phyloP scores from a whole-genome alignment of 2,797 vertebrate genomes.

The Notamacropus eugenii region DNA sequence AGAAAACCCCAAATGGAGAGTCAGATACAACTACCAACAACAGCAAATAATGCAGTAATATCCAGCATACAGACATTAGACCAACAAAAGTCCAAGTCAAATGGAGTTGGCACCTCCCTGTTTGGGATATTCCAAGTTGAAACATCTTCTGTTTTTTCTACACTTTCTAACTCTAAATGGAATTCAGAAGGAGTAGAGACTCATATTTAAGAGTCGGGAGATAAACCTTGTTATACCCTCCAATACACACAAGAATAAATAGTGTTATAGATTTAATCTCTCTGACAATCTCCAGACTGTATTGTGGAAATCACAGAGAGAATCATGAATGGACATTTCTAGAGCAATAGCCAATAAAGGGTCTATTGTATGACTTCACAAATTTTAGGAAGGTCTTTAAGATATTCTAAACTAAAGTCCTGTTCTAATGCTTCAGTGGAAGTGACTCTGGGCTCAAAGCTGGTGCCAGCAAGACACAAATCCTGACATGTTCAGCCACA shows the following conservation, averaged over 20 bases:
- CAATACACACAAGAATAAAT: background rate
- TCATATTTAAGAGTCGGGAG: background rate
- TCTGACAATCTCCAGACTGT: background rate
- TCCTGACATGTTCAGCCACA: background rate
- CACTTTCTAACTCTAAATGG: background rate
- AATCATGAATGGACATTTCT: background rate
- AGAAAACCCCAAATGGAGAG: too few relatives aligned
- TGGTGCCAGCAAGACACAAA: background rate
- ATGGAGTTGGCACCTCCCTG: background rate
- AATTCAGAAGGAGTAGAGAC: background rate
- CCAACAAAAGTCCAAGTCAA: background rate
- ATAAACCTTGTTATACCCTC: background rate
- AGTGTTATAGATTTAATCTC: background rate
- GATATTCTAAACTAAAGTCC: background rate
- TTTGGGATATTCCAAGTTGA: background rate
- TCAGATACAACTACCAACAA: too few relatives aligned
- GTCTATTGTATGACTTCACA: background rate
- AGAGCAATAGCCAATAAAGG: background rate
- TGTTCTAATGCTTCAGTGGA: background rate
- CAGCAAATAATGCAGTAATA: background rate
- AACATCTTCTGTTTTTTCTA: background rate
- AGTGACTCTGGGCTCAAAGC: background rate
- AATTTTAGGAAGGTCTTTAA: background rate
- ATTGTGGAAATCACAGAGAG: background rate
- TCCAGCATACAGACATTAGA: background rate